Percentiles rank a stretch among this genome's conserved stretches.
Evolutionary conservation across 2,797 vertebrate species (phyloP).

Genomic region (Manis crassicaudata): DNA sequence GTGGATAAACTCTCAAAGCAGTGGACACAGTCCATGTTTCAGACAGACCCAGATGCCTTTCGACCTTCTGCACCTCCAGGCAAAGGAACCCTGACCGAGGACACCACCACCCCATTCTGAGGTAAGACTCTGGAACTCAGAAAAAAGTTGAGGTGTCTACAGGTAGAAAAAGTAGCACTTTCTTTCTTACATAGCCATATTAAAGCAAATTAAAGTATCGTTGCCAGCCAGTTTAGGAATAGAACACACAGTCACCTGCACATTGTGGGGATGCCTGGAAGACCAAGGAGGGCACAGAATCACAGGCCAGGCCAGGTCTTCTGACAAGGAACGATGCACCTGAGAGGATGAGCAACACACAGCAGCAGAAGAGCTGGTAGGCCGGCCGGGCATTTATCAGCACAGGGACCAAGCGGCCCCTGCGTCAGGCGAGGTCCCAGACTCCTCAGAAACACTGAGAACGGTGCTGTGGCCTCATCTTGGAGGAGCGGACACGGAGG

Average conservation of each 20-base stretch:
- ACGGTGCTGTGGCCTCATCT: background rate
- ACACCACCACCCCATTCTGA: background rate
- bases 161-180: background rate
- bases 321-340: background rate
- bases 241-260: background rate
- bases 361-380: fast-evolving
- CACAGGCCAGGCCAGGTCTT: background rate
- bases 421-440: background rate
- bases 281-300: background rate
- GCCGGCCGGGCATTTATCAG: background rate
- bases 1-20: background rate
- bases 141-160: background rate
- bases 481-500: background rate
- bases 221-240: background rate
- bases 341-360: fast-evolving
- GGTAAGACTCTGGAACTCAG: background rate
- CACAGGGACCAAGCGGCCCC: background rate
- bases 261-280: background rate
- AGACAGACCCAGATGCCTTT: background rate
- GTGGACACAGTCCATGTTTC: background rate
- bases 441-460: background rate
- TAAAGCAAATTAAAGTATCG: background rate
- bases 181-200: background rate
- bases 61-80: fast-evolving
- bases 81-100: background rate